phyloP scores from a whole-genome alignment of 2,797 vertebrate species.

The Pelochelys cantorii region DNA sequence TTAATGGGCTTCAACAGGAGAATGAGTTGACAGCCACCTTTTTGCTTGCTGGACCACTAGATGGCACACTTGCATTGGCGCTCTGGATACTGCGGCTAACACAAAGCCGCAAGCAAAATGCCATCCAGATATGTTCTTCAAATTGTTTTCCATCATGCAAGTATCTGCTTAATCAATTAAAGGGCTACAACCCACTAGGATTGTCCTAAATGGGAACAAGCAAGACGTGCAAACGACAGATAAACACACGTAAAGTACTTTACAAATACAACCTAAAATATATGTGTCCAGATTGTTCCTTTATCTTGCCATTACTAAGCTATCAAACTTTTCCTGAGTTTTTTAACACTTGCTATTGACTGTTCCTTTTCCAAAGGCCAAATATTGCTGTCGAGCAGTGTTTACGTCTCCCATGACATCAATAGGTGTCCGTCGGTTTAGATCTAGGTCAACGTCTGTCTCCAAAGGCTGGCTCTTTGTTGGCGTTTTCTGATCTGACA shows the following conservation, averaged over 20 bases:
- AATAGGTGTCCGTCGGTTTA: background rate
- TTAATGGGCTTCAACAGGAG: background rate
- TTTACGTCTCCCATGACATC: background rate
- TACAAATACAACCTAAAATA: conserved; percentile 24
- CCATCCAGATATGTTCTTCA: conserved; percentile 32
- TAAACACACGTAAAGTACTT: conserved; percentile 17
- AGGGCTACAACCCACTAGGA: conserved; percentile 15
- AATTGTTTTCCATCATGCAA: conserved; percentile 52
- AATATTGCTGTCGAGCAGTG: background rate
- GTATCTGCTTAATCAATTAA: conserved; percentile 61
- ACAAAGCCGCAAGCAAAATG: background rate
- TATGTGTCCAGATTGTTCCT: background rate
- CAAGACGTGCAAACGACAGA: conserved; percentile 47
- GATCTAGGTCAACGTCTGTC: background rate
- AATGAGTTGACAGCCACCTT: background rate
- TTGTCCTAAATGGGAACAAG: conserved; percentile 31
- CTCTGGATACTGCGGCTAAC: background rate
- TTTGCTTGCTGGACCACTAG: conserved; percentile 55
- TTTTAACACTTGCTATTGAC: background rate
- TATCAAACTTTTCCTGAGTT: background rate
- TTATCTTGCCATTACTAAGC: background rate
- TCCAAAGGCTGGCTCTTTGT: background rate
- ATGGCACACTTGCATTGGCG: conserved; percentile 68
- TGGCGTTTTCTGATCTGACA: background rate
- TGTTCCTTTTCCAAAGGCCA: background rate